Evolutionary conservation across 2,888 invertebrate genomes (phyloP).

Genomic region (Platerodrilus igneus): DNA sequence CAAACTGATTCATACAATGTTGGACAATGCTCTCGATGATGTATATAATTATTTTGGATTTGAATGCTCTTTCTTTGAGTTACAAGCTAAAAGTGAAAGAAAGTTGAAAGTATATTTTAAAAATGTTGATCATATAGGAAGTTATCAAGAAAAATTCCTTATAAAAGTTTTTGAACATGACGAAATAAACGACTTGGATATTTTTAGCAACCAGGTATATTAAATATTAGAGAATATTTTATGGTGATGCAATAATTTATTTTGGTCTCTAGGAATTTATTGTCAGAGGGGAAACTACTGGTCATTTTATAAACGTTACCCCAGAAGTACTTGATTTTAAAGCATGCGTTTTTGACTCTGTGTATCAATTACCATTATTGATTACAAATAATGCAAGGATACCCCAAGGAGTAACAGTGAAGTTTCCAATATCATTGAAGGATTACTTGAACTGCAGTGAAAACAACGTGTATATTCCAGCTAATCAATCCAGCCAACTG

Average conservation of each 20-base stretch:
- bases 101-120: slow-evolving; percentile 26
- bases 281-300: slow-evolving; percentile 25
- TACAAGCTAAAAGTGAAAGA: slow-evolving; percentile 18
- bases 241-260: neutral
- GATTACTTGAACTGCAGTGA: slow-evolving; percentile 24
- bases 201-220: slow-evolving; percentile 21
- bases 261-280: slow-evolving; percentile 25
- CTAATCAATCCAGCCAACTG: slow-evolving; percentile 11
- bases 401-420: slow-evolving; percentile 23
- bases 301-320: slow-evolving; percentile 26
- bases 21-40: slow-evolving; percentile 24
- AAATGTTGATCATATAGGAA: slow-evolving; percentile 26
- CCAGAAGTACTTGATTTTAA: slow-evolving; percentile 31
- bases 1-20: no score
- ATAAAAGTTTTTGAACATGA: slow-evolving; percentile 20
- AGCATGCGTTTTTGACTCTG: slow-evolving; percentile 29
- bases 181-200: slow-evolving; percentile 5
- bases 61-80: slow-evolving; percentile 22
- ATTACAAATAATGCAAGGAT: slow-evolving; percentile 24
- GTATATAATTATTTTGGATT: slow-evolving; percentile 28
- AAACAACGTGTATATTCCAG: slow-evolving; percentile 17
- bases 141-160: slow-evolving; percentile 22
- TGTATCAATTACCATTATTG: slow-evolving; percentile 29
- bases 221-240: neutral
- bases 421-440: slow-evolving; percentile 28